A percentile compares a stretch with the other conserved stretches of the same genome.
Evolutionary conservation across 2,888 invertebrate genomes (phyloP).

Genomic region (Mactromeris polynyma): DNA sequence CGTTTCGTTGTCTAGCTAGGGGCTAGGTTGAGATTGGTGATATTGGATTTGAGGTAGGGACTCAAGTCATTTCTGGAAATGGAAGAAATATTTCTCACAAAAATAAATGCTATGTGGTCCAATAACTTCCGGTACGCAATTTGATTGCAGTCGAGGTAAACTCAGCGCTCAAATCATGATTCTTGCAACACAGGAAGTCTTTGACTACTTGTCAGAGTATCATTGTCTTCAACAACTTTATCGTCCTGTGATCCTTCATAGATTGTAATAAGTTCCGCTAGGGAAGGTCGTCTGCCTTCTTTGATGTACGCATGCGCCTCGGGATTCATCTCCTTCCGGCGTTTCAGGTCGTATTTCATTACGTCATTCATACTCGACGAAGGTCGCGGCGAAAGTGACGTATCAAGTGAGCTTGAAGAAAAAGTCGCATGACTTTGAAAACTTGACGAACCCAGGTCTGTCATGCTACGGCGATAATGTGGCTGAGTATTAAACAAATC

Average conservation of each 20-base stretch:
- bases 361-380: not conserved
- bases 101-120: no score
- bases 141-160: not conserved
- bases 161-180: not conserved
- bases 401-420: not conserved
- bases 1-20: no score
- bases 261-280: constrained; percentile 66
- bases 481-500: constrained; percentile 47
- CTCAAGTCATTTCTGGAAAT: no score
- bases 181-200: constrained; percentile 39
- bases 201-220: not conserved
- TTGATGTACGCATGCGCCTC: constrained; percentile 30
- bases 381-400: not conserved
- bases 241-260: constrained; percentile 56
- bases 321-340: constrained; percentile 9
- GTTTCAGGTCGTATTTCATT: constrained; percentile 12
- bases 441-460: constrained; percentile 20
- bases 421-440: not conserved
- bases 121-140: no score
- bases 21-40: no score
- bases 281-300: constrained; percentile 59
- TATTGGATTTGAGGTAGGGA: no score
- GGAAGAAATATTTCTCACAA: no score
- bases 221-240: not conserved
- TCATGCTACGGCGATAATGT: constrained; percentile 14